A percentile compares a stretch with the other conserved stretches of the same genome.
These are phyloP conservation scores for Canis aureus DNA, from an alignment of 2,113 vertebrate genomes.

Conservation along the genomic window DNA sequence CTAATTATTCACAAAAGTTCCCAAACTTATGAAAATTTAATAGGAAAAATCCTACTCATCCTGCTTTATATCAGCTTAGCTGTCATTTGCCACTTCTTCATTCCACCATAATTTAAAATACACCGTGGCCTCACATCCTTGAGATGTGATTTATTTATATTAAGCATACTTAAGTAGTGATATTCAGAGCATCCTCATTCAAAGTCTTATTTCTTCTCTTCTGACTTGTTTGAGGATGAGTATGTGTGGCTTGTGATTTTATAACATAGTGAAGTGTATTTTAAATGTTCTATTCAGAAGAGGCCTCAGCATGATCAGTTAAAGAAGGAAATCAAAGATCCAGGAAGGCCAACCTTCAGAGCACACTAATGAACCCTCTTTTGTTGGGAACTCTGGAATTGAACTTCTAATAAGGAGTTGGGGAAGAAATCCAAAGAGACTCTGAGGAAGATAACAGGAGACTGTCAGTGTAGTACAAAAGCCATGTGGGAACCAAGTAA, in stretches of 20 bases:
- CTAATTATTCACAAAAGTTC: not conserved
- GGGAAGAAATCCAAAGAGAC: conserved; percentile 20
- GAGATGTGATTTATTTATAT: not conserved
- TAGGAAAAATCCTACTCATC: not conserved
- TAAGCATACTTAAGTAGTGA: not conserved
- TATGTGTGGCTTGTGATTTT: not conserved
- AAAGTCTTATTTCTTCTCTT: conserved; percentile 14
- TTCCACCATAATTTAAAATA: not conserved
- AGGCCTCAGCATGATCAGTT: not conserved
- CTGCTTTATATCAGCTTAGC: not conserved
- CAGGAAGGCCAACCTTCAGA: conserved; percentile 6
- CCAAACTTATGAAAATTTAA: not conserved
- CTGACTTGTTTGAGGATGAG: not conserved
- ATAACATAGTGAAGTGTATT: not conserved
- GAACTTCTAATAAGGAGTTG: conserved; percentile 47
- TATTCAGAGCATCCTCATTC: not conserved
- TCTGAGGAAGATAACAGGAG: not conserved
- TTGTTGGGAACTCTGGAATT: not conserved
- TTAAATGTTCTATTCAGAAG: conserved; percentile 48
- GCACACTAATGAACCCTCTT: conserved; percentile 2
- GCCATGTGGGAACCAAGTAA: not conserved
- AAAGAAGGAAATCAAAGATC: conserved; percentile 4
- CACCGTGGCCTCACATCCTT: not conserved
- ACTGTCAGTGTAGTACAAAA: not conserved
- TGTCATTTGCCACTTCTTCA: not conserved